Base-by-base conservation (phyloP, 2,113 vertebrate genomes). In the Pimephales promelas region DNA sequence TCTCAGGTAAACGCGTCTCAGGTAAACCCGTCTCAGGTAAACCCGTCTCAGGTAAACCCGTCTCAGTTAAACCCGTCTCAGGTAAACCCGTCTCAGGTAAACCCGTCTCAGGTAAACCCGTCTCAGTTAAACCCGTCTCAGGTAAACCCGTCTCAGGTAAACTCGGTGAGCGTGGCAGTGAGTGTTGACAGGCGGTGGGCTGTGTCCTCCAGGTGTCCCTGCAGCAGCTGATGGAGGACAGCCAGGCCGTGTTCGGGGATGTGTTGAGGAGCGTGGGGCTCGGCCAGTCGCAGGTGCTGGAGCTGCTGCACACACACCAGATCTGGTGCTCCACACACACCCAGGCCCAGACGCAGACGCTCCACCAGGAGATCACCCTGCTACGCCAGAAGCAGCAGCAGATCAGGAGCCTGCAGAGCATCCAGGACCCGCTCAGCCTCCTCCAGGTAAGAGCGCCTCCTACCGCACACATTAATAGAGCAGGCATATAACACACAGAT, bases 321-420 rank as follows among this genome's bases (percentile, higher is more conserved):
- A 14, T 45, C 3, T 86, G 89, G 8, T 47, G 87, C 2, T 86
- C 88, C 10, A 90, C 89, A 68, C 72, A 75, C 22, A 78, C 84
- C 0, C 91, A 94, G 76, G 88, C 83, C 0, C 87, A 86, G 3
- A 79, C 92, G 34, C 88, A 91, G 28, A 83, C 56, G 22, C 86
- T 95, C 76, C 89, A 94, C 86, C 91, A 93, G 83, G 91, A 94
- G 76, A 85, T 92, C 78, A 85, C 75, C 4, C 88, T 87, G 74
- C 90, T 94, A 14, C 75, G 34, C 81, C 88, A 88, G 85, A 91
- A 64, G 72, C 84, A 83, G 16, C 89, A 92, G 5, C 92, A 94
- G 85, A 84, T 94, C 71, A 85, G 28, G 81, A 81, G 76, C 54
- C 85, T 94, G 78, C 83, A 86, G 0, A 64, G 77, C 40, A 91